Percentiles rank a stretch among this genome's conserved stretches.
phyloP scores from a whole-genome alignment of 2,888 invertebrate genomes.

The Chelonus formosanus region DNA sequence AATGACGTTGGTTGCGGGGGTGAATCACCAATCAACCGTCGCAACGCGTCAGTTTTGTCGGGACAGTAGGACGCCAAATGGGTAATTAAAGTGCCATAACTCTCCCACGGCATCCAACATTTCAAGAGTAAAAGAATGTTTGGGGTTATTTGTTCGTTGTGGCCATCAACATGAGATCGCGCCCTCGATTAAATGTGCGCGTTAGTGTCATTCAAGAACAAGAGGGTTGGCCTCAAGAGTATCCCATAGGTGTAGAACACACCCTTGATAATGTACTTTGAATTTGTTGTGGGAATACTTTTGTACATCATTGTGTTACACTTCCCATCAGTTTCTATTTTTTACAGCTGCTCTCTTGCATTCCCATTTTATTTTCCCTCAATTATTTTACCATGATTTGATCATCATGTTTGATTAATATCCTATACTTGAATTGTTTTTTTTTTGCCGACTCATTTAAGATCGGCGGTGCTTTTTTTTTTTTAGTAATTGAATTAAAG shows the following conservation, averaged over 20 bases:
- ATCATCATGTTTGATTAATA: neutral
- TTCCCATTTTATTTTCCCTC: neutral
- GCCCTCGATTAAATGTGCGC: constrained; percentile 42
- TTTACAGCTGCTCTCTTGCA: constrained; percentile 29
- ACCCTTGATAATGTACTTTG: constrained; percentile 33
- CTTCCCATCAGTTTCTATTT: constrained; percentile 26
- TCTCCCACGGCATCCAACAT: constrained; percentile 46
- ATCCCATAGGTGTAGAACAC: constrained; percentile 1
- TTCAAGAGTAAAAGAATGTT: neutral
- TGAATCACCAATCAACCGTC: constrained; percentile 59
- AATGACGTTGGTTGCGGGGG: constrained; percentile 34
- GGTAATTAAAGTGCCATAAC: constrained; percentile 50
- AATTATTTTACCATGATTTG: constrained; percentile 10
- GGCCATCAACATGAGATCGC: constrained; percentile 45
- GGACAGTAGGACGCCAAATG: constrained; percentile 31
- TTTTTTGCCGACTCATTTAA: neutral
- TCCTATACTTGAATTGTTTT: too few relatives aligned
- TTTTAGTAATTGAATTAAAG: constrained; percentile 2
- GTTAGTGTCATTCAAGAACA: too few relatives aligned
- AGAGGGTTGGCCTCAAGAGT: too few relatives aligned
- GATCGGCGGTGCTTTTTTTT: too few relatives aligned
- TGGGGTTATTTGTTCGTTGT: constrained; percentile 36
- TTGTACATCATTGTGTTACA: constrained; percentile 35
- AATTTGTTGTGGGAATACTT: constrained; percentile 43
- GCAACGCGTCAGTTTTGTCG: constrained; percentile 26